These are phyloP conservation scores for Drosophila jambulina DNA, from an alignment of 1,140 invertebrate genomes.

Conservation along the genomic window DNA sequence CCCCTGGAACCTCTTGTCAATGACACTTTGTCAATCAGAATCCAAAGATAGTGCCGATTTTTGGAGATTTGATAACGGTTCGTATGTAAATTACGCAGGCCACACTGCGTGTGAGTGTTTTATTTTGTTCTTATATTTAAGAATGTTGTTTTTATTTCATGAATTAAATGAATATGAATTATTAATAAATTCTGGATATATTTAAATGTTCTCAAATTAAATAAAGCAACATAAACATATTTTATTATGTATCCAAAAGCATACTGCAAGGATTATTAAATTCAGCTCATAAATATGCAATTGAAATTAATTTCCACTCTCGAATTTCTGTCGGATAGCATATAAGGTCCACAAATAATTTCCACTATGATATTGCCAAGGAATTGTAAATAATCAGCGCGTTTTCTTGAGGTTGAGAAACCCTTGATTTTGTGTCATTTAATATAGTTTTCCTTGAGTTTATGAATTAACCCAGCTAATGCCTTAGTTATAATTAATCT, in stretches of 20 bases:
- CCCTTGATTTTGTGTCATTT: not conserved
- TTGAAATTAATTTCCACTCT: not conserved
- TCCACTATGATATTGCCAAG: not conserved
- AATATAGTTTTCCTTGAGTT: not conserved
- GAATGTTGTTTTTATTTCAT: not conserved
- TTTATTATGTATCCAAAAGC: not conserved
- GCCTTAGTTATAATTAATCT: conserved; percentile 2
- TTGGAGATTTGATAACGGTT: not conserved
- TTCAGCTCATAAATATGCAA: not conserved
- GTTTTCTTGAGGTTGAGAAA: not conserved
- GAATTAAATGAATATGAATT: too few species aligned
- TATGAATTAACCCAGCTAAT: not conserved
- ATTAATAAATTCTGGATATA: not conserved
- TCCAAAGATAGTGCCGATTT: not conserved
- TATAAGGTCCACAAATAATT: not conserved
- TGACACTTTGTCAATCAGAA: not conserved
- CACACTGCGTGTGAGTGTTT: not conserved
- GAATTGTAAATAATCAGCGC: not conserved
- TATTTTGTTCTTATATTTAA: not conserved
- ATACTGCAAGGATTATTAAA: not conserved
- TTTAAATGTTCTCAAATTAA: not conserved
- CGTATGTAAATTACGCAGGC: not conserved
- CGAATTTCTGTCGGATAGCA: not conserved
- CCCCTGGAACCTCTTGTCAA: not conserved
- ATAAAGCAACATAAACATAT: not conserved